phyloP scores from a whole-genome alignment of 35 echinoderm and acorn worm species.

The Patiria miniata region DNA sequence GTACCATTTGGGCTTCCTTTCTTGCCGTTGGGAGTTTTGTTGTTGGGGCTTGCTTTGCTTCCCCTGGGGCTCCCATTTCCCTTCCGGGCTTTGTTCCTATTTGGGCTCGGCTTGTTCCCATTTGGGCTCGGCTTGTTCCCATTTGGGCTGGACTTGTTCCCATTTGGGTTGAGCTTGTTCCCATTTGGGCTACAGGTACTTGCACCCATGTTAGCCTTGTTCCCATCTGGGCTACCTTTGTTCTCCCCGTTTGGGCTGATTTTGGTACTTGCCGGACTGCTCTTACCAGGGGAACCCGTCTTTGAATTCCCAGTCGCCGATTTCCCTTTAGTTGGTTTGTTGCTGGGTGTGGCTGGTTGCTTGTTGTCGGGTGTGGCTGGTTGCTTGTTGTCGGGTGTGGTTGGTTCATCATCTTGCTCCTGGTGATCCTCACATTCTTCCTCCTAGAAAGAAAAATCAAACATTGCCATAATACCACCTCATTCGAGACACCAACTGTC shows the following conservation, averaged over 20 bases:
- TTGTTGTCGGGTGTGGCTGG: neutral
- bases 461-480: neutral
- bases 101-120: neutral
- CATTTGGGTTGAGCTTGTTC: neutral
- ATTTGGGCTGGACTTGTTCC: neutral
- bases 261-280: neutral
- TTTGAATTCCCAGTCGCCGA: neutral
- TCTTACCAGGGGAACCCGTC: neutral
- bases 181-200: neutral
- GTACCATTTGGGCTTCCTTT: neutral
- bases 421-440: neutral
- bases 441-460: neutral
- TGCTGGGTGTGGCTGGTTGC: neutral
- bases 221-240: too few relatives aligned
- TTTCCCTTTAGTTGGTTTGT: neutral
- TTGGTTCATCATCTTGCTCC: neutral
- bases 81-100: conserved; percentile 1
- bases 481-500: too few relatives aligned
- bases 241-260: neutral
- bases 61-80: neutral
- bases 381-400: neutral
- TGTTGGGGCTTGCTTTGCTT: neutral
- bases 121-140: neutral
- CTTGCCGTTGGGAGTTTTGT: neutral
- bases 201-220: too few relatives aligned